Evolutionary conservation across 2,113 vertebrate species (phyloP).

Genomic region (Callopanchax toddi): DNA sequence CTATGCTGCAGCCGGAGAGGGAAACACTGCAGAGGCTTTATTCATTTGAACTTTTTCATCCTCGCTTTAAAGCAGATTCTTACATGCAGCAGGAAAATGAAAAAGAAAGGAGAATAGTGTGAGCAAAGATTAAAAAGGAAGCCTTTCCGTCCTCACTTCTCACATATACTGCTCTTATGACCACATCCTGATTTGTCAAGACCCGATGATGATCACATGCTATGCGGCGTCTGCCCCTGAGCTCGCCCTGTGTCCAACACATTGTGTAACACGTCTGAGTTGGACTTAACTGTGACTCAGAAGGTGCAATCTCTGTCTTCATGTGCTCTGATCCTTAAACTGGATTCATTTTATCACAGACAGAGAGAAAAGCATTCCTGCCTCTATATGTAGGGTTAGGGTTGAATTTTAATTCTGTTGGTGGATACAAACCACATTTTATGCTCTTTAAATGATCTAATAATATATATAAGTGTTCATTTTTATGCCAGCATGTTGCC

Average conservation of each 20-base stretch:
- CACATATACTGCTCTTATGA: no score
- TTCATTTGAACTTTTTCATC: slow-evolving; percentile 32
- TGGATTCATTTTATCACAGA: neutral
- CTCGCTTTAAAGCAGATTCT: slow-evolving; percentile 17
- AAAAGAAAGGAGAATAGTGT: slow-evolving; percentile 8
- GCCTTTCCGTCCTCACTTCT: slow-evolving; percentile 13
- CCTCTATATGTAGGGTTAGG: no score
- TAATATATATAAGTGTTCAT: neutral
- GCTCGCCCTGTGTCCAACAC: slow-evolving; percentile 1
- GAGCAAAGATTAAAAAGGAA: slow-evolving; percentile 27
- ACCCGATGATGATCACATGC: slow-evolving; percentile 11
- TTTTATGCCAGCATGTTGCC: neutral
- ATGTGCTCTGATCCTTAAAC: slow-evolving; percentile 2
- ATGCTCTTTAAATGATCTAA: neutral
- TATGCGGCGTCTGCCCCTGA: neutral
- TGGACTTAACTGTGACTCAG: neutral
- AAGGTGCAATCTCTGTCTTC: neutral
- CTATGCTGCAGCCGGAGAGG: slow-evolving; percentile 31
- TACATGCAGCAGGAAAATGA: slow-evolving; percentile 19
- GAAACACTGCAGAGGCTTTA: slow-evolving; percentile 3
- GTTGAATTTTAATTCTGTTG: neutral
- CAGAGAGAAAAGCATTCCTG: neutral
- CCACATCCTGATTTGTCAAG: slow-evolving; percentile 5
- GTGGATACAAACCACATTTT: neutral
- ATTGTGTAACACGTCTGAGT: slow-evolving; percentile 5